phyloP scores from a whole-genome alignment of 2,888 invertebrate species.

The Zaprionus bogoriensis region DNA sequence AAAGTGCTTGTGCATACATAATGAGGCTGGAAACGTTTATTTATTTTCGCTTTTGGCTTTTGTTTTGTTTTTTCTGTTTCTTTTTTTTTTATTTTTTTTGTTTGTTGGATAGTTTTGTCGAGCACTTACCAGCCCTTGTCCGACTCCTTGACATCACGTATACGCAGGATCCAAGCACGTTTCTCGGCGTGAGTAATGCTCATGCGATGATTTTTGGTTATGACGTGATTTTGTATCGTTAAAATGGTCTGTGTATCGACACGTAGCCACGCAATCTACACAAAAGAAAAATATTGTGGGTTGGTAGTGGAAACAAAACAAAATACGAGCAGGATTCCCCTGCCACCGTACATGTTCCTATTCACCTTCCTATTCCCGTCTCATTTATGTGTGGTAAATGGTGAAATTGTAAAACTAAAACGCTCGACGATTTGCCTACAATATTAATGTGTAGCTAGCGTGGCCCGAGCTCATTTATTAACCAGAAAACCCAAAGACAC shows the following conservation, averaged over 20 bases:
- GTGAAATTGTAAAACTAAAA: constrained; percentile 60
- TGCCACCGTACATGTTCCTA: neutral
- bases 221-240: constrained; percentile 94
- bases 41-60: neutral
- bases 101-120: neutral
- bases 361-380: neutral
- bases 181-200: constrained; percentile 90
- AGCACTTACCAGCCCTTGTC: constrained; percentile 87
- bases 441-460: constrained; percentile 65
- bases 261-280: constrained; percentile 94
- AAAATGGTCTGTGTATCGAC: constrained; percentile 95
- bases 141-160: constrained; percentile 89
- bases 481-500: constrained; percentile 14
- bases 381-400: constrained; percentile 16
- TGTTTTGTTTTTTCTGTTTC: neutral
- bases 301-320: neutral
- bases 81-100: neutral
- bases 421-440: constrained; percentile 48
- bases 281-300: constrained; percentile 2
- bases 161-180: constrained; percentile 91
- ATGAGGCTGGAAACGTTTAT: neutral
- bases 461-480: constrained; percentile 64
- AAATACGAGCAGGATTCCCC: neutral
- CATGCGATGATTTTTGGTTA: constrained; percentile 94
- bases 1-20: neutral